Conservation (phyloP, 2,113 vertebrate species). For the Rhipidura dahli region DNA sequence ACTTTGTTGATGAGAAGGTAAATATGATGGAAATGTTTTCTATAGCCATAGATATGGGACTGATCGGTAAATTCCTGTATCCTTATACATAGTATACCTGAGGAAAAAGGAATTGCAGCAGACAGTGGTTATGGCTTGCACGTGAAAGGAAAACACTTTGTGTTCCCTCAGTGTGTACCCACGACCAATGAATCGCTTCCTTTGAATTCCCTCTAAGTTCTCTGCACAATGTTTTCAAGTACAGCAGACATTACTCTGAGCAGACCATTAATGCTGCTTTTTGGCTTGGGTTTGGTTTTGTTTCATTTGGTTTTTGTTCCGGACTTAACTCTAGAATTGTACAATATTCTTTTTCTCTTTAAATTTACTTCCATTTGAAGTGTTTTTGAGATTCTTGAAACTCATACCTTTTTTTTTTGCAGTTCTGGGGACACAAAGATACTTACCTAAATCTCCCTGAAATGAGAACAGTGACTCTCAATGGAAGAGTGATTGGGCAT, state of each 20-base stretch:
- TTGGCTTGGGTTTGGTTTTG: neutral
- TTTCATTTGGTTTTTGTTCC: neutral
- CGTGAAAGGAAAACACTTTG: neutral
- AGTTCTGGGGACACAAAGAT: neutral
- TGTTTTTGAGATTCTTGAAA: neutral
- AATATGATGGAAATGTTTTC: neutral
- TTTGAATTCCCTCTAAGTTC: neutral
- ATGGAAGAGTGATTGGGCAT: neutral
- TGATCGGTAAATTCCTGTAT: neutral
- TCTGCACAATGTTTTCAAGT: neutral
- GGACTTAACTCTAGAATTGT: neutral
- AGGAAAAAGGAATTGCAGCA: neutral
- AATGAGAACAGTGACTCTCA: neutral
- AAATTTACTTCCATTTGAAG: neutral
- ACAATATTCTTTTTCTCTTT: neutral
- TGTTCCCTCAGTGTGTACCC: neutral
- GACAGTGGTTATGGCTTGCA: accelerated
- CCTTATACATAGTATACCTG: too few relatives aligned
- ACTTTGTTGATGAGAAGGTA: neutral
- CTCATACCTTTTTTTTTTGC: neutral
- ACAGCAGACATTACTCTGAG: neutral
- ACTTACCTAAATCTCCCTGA: neutral
- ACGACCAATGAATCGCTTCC: neutral
- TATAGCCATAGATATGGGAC: neutral
- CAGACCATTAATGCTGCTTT: neutral